Conservation (phyloP, 2,888 invertebrate genomes). For the Noctua pronuba region DNA sequence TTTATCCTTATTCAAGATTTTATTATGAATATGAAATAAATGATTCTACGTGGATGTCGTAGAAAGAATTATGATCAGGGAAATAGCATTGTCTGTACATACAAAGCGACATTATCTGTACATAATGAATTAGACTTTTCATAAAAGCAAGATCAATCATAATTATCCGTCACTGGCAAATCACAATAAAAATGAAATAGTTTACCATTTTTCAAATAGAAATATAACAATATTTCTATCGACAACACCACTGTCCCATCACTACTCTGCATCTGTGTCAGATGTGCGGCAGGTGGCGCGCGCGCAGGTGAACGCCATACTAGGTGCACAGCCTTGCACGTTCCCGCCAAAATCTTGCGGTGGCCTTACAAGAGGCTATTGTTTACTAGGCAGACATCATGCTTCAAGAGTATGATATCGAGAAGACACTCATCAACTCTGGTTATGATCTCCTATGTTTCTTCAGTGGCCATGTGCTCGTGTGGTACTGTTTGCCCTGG, state of each 20-base stretch:
- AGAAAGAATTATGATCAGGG: background rate
- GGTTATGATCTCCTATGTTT: background rate
- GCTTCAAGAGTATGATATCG: conserved; percentile 9
- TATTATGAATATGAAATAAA: conserved; percentile 12
- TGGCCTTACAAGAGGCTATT: conserved; percentile 67
- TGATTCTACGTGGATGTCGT: background rate
- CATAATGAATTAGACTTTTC: background rate
- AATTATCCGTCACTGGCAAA: background rate
- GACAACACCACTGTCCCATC: conserved; percentile 65
- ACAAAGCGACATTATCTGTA: background rate
- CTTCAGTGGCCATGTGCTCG: background rate
- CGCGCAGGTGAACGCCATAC: conserved; percentile 87
- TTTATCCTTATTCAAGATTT: conserved; percentile 24
- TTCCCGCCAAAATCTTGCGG: conserved; percentile 83
- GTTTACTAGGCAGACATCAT: conserved; percentile 53
- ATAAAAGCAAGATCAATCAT: background rate
- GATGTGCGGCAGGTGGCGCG: conserved; percentile 87
- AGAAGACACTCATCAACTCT: background rate
- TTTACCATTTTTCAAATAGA: background rate
- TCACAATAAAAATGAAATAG: background rate
- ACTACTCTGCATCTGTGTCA: conserved; percentile 88
- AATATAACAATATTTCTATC: conserved; percentile 48
- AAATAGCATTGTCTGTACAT: background rate
- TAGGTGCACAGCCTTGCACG: conserved; percentile 80
- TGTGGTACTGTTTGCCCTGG: background rate